A percentile compares a stretch with the other conserved stretches of the same genome.
Conservation (phyloP, 2,113 vertebrate species). For the Speoplatyrhinus poulsoni region DNA sequence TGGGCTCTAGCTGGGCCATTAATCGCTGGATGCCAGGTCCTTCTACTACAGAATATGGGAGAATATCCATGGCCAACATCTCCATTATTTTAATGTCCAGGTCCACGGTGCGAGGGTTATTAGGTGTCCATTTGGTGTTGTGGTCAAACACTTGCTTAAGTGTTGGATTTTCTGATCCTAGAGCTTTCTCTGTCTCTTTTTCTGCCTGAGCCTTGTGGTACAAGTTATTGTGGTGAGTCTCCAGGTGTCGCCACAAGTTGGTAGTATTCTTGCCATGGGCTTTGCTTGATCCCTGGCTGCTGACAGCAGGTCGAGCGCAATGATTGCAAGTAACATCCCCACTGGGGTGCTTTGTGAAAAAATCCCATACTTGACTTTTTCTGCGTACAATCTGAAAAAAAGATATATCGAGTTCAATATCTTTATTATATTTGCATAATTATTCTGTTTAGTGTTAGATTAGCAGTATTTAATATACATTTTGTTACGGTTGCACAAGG, state of each 20-base stretch:
- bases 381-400: too few relatives aligned
- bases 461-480: too few relatives aligned
- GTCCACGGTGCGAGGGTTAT: background rate
- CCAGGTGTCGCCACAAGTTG: slow-evolving; percentile 16
- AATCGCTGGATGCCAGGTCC: background rate
- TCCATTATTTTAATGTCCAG: slow-evolving; percentile 15
- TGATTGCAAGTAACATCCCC: background rate
- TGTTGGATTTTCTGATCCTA: background rate
- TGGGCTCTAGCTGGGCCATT: slow-evolving; percentile 10
- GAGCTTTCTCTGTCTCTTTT: background rate
- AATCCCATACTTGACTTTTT: background rate
- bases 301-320: slow-evolving; percentile 1
- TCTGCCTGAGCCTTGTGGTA: background rate
- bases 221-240: background rate
- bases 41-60: slow-evolving; percentile 3
- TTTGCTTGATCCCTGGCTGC: slow-evolving; percentile 6
- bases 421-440: too few relatives aligned
- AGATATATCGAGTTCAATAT: too few relatives aligned
- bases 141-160: background rate
- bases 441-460: too few relatives aligned
- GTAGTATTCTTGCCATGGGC: slow-evolving; percentile 10
- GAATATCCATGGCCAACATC: slow-evolving; percentile 17
- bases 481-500: too few relatives aligned
- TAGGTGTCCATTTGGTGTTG: background rate
- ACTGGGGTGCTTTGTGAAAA: background rate